A percentile compares a stretch with the other conserved stretches of the same genome.
These are phyloP conservation scores for Actinia equina DNA, from an alignment of 64 coral and sea anemone genomes.

Conservation along the genomic window DNA sequence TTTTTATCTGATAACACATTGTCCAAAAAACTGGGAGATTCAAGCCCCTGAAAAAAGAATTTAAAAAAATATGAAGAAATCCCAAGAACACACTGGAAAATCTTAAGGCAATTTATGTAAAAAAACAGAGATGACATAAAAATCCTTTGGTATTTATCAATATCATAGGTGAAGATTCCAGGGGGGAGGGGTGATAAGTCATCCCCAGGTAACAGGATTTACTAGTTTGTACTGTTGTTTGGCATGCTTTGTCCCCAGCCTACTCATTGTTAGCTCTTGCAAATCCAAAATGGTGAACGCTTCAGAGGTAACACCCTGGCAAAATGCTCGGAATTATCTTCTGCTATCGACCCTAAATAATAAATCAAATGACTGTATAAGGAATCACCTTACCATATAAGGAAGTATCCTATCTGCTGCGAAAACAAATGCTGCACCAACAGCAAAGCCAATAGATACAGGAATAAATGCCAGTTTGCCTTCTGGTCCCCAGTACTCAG, in stretches of 20 bases:
- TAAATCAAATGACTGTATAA: background rate
- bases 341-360: background rate
- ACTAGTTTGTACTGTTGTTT: too few species aligned
- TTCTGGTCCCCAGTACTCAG: slow-evolving; percentile 63
- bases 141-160: too few species aligned
- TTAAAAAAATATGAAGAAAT: background rate
- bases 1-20: background rate
- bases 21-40: slow-evolving; percentile 31
- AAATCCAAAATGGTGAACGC: background rate
- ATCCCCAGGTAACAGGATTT: too few species aligned
- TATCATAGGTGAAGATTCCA: too few species aligned
- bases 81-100: too few species aligned
- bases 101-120: too few species aligned
- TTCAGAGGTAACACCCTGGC: too few species aligned
- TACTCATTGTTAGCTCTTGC: too few species aligned
- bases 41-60: slow-evolving; percentile 37
- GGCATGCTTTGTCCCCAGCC: too few species aligned
- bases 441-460: slow-evolving; percentile 79
- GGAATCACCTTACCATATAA: slow-evolving; percentile 62
- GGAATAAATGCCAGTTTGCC: slow-evolving; percentile 82
- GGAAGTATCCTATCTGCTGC: slow-evolving; percentile 85
- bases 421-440: slow-evolving; percentile 96
- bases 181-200: too few species aligned
- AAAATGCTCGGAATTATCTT: too few species aligned
- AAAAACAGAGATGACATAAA: too few species aligned